Evolutionary conservation across 2,888 invertebrate genomes (phyloP).

Genomic region (Tiliacea citrago): DNA sequence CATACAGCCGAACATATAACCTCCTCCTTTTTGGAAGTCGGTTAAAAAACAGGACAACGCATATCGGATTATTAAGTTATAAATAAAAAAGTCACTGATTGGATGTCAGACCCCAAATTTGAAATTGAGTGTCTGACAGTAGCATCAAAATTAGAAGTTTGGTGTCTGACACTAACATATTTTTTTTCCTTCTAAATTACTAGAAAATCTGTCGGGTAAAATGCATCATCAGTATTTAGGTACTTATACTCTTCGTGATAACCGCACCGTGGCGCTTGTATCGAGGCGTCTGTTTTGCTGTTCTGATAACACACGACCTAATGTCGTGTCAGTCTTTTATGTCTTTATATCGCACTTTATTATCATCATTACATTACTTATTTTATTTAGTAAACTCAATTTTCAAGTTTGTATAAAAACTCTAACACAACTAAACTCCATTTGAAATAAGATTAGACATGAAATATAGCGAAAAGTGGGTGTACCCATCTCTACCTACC

Average conservation of each 20-base stretch:
- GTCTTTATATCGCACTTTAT: slow-evolving; percentile 26
- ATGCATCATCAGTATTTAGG: not conserved
- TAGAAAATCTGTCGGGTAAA: not conserved
- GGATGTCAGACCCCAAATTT: too few species aligned
- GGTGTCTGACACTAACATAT: not conserved
- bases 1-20: too few species aligned
- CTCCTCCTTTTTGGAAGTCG: too few species aligned
- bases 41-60: too few species aligned
- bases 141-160: not conserved
- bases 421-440: not conserved
- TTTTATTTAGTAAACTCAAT: not conserved
- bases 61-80: too few species aligned
- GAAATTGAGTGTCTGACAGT: not conserved
- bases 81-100: too few species aligned
- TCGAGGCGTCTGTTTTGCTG: slow-evolving; percentile 42
- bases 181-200: not conserved
- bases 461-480: not conserved
- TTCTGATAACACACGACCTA: slow-evolving; percentile 58
- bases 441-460: too few species aligned
- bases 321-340: slow-evolving; percentile 35
- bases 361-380: slow-evolving; percentile 5
- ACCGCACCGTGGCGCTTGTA: not conserved
- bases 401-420: not conserved
- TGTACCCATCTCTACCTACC: not conserved
- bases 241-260: slow-evolving; percentile 4